phyloP scores from a whole-genome alignment of 2,113 vertebrate genomes.

The Xiphophorus maculatus region DNA sequence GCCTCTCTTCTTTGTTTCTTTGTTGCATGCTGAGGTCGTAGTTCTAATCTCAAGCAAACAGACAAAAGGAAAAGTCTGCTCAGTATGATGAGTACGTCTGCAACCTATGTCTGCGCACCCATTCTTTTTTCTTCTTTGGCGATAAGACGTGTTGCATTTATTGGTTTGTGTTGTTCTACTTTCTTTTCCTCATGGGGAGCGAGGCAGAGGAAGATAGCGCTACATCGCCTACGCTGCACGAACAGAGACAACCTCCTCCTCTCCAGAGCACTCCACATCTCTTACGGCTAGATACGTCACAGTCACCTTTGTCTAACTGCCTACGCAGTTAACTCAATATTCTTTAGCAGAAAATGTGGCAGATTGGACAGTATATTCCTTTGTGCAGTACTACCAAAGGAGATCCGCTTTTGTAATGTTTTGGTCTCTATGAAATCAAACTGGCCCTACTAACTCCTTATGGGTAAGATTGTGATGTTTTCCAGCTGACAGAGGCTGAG shows the following conservation, averaged over 20 bases:
- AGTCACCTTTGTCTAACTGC: constrained; percentile 54
- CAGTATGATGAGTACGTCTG: background rate
- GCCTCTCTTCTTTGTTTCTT: constrained; percentile 18
- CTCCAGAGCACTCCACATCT: constrained; percentile 46
- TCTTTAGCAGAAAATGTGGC: constrained; percentile 18
- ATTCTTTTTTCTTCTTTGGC: constrained; percentile 26
- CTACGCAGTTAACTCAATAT: constrained; percentile 43
- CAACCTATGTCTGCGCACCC: constrained; percentile 10
- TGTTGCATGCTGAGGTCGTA: constrained; percentile 13
- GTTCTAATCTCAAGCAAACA: constrained; percentile 4
- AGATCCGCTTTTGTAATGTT: constrained; percentile 16
- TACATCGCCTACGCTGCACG: constrained; percentile 41
- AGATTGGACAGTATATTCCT: background rate
- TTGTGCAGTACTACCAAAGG: background rate
- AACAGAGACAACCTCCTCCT: constrained; percentile 44
- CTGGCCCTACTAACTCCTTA: background rate
- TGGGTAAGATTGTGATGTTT: constrained; percentile 33
- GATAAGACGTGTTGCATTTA: constrained; percentile 49
- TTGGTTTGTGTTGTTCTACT: constrained; percentile 64
- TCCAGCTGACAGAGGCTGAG: constrained; percentile 42
- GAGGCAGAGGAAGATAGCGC: constrained; percentile 36
- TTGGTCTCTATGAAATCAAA: background rate
- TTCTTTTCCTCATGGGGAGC: constrained; percentile 45
- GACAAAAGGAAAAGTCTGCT: background rate
- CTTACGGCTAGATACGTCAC: constrained; percentile 59